Evolutionary conservation across 2,113 vertebrate genomes (phyloP), one percentile per base, ranked within the genome.

Genomic region (Plectropomus leopardus): DNA sequence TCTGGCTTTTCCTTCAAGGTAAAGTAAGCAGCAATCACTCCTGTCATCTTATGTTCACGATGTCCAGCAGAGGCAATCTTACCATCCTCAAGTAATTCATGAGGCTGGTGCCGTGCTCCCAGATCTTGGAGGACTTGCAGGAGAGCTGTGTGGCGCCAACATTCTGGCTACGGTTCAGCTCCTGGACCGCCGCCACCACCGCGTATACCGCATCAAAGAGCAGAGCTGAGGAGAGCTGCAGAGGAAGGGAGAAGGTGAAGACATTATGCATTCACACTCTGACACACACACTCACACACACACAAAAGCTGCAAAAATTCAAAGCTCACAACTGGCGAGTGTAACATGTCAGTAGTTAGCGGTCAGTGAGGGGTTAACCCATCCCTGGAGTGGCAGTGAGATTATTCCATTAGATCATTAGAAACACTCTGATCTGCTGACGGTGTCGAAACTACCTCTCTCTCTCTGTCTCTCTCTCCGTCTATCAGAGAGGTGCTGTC

Each of bases 71-170:
- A 66, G 72, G 55, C 65, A 57, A 48, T 55, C 97, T 98, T 95
- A 99, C 98, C 98, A 99, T 98, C 92, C 98, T 96, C 89, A 99
- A 95, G 93, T 99, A 99, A 94, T 99, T 99, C 98, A 99, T 99
- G 81, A 99, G 96, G 93, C 98, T 99, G 91, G 98, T 99, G 76
- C 98, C 98, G 0, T 99, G 98, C 89, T 99, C 97, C 98, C 98
- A 99, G 93, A 99, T 99, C 94, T 99, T 98, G 9, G 98, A 96
- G 0, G 98, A 98, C 83, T 97, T 97, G 14, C 98, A 99, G 83
- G 98, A 99, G 88, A 99, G 95, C 63, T 98, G 97, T 82, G 97
- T 99, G 77, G 98, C 98, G 0, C 98, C 98, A 0, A 99, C 98
- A 76, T 98, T 98, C 91, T 99, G 98, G 94, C 98, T 99, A 23